Evolutionary conservation across 1,140 invertebrate genomes (phyloP).

Genomic region (Rhagoletis pomonella): DNA sequence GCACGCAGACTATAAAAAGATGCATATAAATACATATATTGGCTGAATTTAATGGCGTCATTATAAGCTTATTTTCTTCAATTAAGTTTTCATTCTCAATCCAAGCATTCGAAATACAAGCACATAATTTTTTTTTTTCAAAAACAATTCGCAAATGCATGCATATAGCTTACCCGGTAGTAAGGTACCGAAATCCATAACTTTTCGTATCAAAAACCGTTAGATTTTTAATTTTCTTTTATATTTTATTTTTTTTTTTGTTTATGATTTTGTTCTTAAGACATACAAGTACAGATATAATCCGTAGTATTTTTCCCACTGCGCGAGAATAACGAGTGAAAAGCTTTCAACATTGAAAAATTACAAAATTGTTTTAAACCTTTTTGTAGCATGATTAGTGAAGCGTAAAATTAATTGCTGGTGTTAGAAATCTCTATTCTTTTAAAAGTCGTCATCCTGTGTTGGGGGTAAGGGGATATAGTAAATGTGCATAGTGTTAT

Average conservation of each 20-base stretch:
- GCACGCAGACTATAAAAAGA: too few relatives aligned
- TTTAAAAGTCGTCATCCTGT: slow-evolving; percentile 44
- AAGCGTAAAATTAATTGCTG: neutral
- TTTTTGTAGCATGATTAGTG: neutral
- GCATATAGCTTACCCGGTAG: slow-evolving; percentile 14
- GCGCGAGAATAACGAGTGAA: neutral
- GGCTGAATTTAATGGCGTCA: neutral
- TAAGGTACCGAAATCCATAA: neutral
- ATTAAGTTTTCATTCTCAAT: neutral
- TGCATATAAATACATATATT: neutral
- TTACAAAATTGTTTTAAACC: slow-evolving; percentile 42
- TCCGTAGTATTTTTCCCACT: neutral
- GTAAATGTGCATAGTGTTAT: neutral
- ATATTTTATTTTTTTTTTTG: neutral
- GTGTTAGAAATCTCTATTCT: neutral
- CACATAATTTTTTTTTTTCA: neutral
- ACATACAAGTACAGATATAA: neutral
- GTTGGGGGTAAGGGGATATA: neutral
- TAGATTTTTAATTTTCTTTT: neutral
- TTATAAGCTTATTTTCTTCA: neutral
- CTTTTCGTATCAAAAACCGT: neutral
- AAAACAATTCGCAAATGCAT: neutral
- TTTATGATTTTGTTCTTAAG: neutral
- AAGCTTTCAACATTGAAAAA: slow-evolving; percentile 15
- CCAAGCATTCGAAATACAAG: neutral